phyloP scores from a whole-genome alignment of 2,888 invertebrate genomes.

The Ophioninae sp. region DNA sequence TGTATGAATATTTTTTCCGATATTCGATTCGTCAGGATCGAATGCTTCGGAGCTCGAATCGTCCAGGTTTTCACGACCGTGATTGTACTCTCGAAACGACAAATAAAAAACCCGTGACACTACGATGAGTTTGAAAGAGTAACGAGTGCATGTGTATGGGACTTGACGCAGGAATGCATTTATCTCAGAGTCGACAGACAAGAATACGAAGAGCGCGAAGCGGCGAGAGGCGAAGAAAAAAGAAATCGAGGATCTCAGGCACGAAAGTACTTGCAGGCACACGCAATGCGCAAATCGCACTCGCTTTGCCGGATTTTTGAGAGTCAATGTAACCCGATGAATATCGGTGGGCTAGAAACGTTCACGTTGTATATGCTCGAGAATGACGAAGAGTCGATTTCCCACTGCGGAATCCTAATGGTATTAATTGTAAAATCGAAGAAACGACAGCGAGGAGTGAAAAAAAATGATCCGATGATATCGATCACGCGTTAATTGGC shows the following conservation, averaged over 20 bases:
- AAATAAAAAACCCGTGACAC: background rate
- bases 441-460: background rate
- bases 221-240: background rate
- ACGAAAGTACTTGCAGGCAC: conserved; percentile 45
- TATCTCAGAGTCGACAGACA: conserved; percentile 9
- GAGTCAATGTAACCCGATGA: conserved; percentile 8
- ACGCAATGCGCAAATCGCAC: conserved; percentile 24
- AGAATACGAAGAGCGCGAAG: background rate
- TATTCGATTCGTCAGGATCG: background rate
- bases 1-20: background rate
- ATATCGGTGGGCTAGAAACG: conserved; percentile 9
- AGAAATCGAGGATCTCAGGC: conserved; percentile 46
- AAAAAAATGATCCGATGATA: background rate
- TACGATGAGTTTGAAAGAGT: background rate
- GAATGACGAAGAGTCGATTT: conserved; percentile 2
- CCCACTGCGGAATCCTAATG: background rate
- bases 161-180: conserved; percentile 35
- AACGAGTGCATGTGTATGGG: conserved; percentile 18
- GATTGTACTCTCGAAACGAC: background rate
- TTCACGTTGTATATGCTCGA: background rate
- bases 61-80: too few relatives aligned
- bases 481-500: background rate
- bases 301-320: conserved; percentile 18
- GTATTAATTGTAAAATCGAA: background rate
- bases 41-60: too few relatives aligned